Conservation (phyloP, 2,797 vertebrate genomes). For the Nyctalus aviator region DNA sequence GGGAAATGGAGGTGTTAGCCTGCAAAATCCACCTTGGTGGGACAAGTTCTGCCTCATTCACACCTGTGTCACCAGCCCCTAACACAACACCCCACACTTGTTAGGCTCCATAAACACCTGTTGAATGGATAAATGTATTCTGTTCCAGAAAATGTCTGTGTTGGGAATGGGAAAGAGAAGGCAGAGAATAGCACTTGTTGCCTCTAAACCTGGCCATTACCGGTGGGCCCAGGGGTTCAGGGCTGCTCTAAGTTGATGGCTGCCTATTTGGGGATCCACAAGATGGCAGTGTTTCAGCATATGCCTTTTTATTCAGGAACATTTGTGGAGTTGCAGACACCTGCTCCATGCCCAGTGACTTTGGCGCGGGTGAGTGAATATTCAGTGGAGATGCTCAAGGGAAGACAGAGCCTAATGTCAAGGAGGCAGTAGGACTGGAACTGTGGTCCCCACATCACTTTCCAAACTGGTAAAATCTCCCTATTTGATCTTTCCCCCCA, state of each 20-base stretch:
- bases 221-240: neutral
- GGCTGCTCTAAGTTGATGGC: neutral
- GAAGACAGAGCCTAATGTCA: neutral
- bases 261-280: constrained; percentile 79
- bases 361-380: neutral
- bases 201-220: neutral
- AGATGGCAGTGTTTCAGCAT: constrained; percentile 86
- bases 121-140: neutral
- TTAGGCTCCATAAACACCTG: neutral
- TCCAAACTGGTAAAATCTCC: neutral
- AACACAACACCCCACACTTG: neutral
- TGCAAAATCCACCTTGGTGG: neutral
- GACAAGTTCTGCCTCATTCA: neutral
- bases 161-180: neutral
- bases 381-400: neutral
- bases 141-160: neutral
- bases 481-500: neutral
- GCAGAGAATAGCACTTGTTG: neutral
- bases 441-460: neutral
- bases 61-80: neutral
- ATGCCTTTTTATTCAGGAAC: neutral
- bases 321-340: neutral
- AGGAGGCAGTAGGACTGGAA: neutral
- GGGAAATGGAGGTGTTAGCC: neutral
- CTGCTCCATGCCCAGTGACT: neutral